Base-by-base conservation (phyloP, 2,797 vertebrate species). In the Silurus aristotelis region DNA sequence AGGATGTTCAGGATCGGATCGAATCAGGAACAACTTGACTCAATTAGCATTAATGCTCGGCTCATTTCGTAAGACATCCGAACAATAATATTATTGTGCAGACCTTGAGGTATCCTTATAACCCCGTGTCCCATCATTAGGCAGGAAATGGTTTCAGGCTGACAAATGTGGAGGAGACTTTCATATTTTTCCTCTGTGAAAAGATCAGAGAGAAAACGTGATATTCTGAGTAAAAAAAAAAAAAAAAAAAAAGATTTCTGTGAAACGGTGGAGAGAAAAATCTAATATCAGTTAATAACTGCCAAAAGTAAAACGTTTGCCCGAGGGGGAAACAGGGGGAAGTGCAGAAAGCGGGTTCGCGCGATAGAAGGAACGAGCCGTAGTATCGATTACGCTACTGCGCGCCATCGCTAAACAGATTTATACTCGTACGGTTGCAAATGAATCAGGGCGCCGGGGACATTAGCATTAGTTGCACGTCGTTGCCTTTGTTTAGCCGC, bases 401-500 rank as follows among this genome's bases (percentile, higher is more conserved):
- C 80, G 60, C 38, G 2, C 38, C 13, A 20, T 43, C 10, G 46
- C 60, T 85, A 82, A 82, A 82, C 60, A 77, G 80, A 68, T 70
- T 70, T 70, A 38, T 55, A 15, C 17, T 63, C 13, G 5, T n/a
- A 55, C 80, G 13, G 27, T 60, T 27, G 79, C 67, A 85, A 85
- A 67, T 67, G 38, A 83, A 71, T 70, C 70, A 63, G 22, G 12
- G 12, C 8, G 17, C 68, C 68, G n/a, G 68, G 46, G 68, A 67
- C 27, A 66, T 81, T 75, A 83, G 73, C 73, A 63, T 78, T 71
- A 78, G 85, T 55, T 61, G 66, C 73, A 78, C 73, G 43, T n/a
- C 38, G 78, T 71, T 86, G 80, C 64, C 38, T 82, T 77, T 61
- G 61, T 77, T 48, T 68, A 63, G 7, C 38, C 22, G 56, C 19